Evolutionary conservation across 2,113 vertebrate genomes (phyloP), one percentile per base, ranked within the genome.

Genomic region (Oncorhynchus keta): DNA sequence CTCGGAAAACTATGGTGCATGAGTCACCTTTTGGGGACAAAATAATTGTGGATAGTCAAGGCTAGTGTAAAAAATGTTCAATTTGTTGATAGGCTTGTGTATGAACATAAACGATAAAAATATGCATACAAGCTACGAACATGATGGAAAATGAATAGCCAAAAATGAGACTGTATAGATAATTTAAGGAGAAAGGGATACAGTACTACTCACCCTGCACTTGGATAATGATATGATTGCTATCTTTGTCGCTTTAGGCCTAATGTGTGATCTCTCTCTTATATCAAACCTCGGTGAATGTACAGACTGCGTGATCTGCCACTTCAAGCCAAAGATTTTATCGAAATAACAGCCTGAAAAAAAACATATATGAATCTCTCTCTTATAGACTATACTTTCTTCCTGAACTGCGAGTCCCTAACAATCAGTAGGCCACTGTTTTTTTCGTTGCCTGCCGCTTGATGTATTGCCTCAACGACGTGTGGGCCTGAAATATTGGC

Each of bases 281-380:
- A 65, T 48, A 24, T 76, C 18, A 22, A n/a, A 59, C 22, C 18
- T 67, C 67, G 39, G 16, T 64, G 67, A 16, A 85, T 73, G 18
- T 24, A 74, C 90, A 87, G 85, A 92, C 87, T 88, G 90, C 2
- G 9, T 86, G 86, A 94, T 81, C 93, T 90, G 88, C 92, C 93
- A 90, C 93, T 93, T 89, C 93, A 94, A 95, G 95, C 96, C 96
- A 97, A 97, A 97, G 96, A 97, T 96, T 95, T 95, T 94, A 93
- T 91, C 68, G 80, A 76, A 64, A 79, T 35, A 71, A 79, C 59
- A 81, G 68, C 76, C 79, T 81, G 76, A 61, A 86, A 71, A 74
- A 73, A 11, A 18, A 1, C 16, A 67, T 8, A 30, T 30, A 68
- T 68, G 24, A 26, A 49, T 49, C 28, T 26, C 14, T 32, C 28